A percentile compares a stretch with the other conserved stretches of the same genome.
Conservation (phyloP, 1,140 invertebrate genomes). For the Atopsyche davidsoni region DNA sequence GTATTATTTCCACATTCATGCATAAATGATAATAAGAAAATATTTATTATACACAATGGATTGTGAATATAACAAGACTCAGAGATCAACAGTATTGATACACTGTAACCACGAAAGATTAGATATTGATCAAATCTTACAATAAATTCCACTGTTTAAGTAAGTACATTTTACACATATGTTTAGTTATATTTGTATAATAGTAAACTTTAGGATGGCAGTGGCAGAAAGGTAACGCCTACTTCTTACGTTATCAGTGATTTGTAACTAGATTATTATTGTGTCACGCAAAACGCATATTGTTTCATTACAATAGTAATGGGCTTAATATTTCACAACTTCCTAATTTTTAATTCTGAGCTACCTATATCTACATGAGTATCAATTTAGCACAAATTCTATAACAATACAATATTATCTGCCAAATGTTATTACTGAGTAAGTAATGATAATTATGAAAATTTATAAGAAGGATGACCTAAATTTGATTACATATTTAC, state of each 20-base stretch:
- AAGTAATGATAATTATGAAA: slow-evolving; percentile 1
- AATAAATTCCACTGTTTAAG: no score
- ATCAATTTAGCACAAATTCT: slow-evolving; percentile 19
- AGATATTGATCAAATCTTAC: no score
- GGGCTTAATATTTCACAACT: slow-evolving; percentile 3
- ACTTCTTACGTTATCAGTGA: slow-evolving; percentile 24
- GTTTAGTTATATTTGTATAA: no score
- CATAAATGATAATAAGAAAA: no score
- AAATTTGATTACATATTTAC: no score
- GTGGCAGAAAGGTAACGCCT: slow-evolving; percentile 28
- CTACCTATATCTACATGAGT: slow-evolving; percentile 13
- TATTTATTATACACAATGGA: no score
- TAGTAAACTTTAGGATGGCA: slow-evolving; percentile 29
- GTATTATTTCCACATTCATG: no score
- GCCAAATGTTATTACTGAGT: no score
- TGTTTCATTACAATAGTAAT: slow-evolving; percentile 16
- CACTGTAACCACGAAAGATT: no score
- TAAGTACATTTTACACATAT: no score
- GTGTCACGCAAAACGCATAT: slow-evolving; percentile 18
- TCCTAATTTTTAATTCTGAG: slow-evolving; percentile 2
- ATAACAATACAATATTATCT: slow-evolving; percentile 8
- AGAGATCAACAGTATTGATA: no score
- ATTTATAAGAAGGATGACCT: not conserved
- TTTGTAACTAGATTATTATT: slow-evolving; percentile 28
- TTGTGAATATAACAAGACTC: no score